Evolutionary conservation across 2,797 vertebrate species (phyloP).

Genomic region (Crossoptilon crossoptilon): DNA sequence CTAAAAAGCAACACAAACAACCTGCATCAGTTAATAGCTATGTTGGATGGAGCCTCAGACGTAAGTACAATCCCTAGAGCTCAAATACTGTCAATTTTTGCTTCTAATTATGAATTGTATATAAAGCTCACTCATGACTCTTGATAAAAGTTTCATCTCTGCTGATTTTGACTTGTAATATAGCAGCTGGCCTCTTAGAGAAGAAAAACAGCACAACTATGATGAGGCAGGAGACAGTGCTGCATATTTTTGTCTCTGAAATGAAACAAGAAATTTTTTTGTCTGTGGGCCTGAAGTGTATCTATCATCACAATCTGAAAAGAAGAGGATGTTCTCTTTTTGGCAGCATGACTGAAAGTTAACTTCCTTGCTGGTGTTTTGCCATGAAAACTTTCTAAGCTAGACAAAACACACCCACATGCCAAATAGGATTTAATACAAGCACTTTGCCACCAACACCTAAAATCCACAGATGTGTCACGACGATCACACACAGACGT

Average conservation of each 20-base stretch:
- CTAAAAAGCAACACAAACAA: constrained; percentile 75
- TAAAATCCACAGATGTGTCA: neutral
- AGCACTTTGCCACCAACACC: neutral
- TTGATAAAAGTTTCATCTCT: neutral
- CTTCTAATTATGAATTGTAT: neutral
- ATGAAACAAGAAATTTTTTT: neutral
- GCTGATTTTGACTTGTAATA: neutral
- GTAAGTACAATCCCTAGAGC: neutral
- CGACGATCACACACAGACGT: neutral
- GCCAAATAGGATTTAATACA: neutral
- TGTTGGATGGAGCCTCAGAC: neutral
- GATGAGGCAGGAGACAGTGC: neutral
- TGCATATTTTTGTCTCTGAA: neutral
- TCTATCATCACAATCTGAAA: neutral
- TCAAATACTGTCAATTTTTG: neutral
- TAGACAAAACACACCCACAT: neutral
- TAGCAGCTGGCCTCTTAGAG: neutral
- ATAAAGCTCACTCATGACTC: neutral
- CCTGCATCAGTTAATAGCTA: neutral
- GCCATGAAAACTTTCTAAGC: neutral
- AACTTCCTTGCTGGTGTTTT: neutral
- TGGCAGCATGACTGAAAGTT: neutral
- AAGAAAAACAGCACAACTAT: neutral
- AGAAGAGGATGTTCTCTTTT: neutral
- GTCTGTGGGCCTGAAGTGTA: neutral